Evolutionary conservation across 2,888 invertebrate genomes (phyloP).

Genomic region (Trisateles emortualis): DNA sequence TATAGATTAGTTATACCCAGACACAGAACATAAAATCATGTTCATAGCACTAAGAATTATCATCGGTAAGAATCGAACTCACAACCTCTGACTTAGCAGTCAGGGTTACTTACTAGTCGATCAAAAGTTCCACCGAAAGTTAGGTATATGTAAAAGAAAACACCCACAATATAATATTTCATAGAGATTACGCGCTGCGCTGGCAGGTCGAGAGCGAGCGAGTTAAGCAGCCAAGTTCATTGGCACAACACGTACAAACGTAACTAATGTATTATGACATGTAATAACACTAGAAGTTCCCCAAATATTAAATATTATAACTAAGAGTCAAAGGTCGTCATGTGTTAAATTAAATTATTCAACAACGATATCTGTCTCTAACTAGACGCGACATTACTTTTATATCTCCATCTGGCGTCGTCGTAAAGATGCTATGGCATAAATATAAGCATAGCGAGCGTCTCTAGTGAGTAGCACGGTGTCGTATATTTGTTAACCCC

Average conservation of each 20-base stretch:
- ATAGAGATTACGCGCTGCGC: neutral
- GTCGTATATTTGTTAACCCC: slow-evolving; percentile 22
- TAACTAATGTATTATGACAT: slow-evolving; percentile 9
- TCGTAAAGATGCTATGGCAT: slow-evolving; percentile 21
- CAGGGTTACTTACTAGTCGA: too few relatives aligned
- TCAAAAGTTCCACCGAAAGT: too few relatives aligned
- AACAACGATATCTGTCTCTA: slow-evolving; percentile 12
- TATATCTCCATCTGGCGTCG: slow-evolving; percentile 36
- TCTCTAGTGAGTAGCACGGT: slow-evolving; percentile 3
- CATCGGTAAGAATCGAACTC: too few relatives aligned
- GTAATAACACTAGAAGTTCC: slow-evolving; percentile 10
- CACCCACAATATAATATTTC: neutral
- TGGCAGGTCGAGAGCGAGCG: neutral
- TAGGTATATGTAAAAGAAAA: neutral
- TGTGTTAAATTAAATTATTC: slow-evolving; percentile 36
- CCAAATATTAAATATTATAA: slow-evolving; percentile 31
- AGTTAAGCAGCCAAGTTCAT: slow-evolving; percentile 8
- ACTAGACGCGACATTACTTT: slow-evolving; percentile 23
- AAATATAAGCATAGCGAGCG: slow-evolving; percentile 4
- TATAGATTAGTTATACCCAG: too few relatives aligned
- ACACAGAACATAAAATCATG: too few relatives aligned
- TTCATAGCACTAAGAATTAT: too few relatives aligned
- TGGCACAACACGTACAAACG: slow-evolving; percentile 3
- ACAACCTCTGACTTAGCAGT: too few relatives aligned
- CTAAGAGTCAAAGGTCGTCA: slow-evolving; percentile 20